Percentiles rank a stretch among this genome's conserved stretches.
Conservation (phyloP, 2,797 vertebrate genomes). For the Eulemur coronatus region DNA sequence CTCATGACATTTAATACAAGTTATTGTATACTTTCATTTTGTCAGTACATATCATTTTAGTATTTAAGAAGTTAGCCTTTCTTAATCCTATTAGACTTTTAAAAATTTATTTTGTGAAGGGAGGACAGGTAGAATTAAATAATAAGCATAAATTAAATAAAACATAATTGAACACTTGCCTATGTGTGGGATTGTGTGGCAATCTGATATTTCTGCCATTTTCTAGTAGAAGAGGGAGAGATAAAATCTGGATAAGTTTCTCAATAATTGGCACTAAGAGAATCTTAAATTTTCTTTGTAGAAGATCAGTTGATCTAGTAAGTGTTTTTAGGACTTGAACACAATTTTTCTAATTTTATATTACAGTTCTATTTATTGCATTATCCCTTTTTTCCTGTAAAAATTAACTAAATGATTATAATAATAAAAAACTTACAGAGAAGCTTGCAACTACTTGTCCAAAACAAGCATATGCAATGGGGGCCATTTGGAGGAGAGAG, state of each 20-base stretch:
- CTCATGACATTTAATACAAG: not conserved
- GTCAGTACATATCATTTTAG: not conserved
- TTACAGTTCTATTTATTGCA: not conserved
- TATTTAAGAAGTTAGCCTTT: conserved; percentile 10
- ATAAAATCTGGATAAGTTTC: not conserved
- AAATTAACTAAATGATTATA: not conserved
- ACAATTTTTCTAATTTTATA: not conserved
- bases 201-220: not conserved
- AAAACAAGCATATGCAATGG: not conserved
- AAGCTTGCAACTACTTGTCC: not conserved
- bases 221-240: not conserved
- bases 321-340: not conserved
- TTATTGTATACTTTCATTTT: conserved; percentile 31
- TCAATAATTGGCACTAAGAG: not conserved
- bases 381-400: not conserved
- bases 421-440: not conserved
- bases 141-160: conserved; percentile 10
- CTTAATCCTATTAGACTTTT: not conserved
- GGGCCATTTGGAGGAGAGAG: not conserved
- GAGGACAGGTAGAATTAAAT: not conserved
- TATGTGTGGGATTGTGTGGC: not conserved
- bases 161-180: not conserved
- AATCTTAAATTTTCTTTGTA: not conserved
- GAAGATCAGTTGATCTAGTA: not conserved
- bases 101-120: conserved; percentile 6